Evolutionary conservation across 2,888 invertebrate genomes (phyloP).

Genomic region (Epinotia brunnichana): DNA sequence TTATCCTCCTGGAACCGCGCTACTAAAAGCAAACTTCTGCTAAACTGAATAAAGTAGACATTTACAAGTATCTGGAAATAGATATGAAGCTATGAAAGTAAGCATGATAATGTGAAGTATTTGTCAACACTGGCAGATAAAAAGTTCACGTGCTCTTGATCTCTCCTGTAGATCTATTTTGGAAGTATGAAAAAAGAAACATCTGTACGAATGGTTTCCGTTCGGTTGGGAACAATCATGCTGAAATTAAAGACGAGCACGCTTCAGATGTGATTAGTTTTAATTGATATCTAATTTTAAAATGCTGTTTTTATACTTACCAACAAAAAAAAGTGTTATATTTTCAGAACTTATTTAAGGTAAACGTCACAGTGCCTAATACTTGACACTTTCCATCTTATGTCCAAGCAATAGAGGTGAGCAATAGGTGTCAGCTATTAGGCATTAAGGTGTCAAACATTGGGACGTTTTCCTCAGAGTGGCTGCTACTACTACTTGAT

Average conservation of each 20-base stretch:
- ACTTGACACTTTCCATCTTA: too few relatives aligned
- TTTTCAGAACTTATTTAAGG: background rate
- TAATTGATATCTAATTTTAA: conserved; percentile 32
- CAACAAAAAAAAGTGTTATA: background rate
- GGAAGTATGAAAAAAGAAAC: conserved; percentile 54
- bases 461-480: too few relatives aligned
- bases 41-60: background rate
- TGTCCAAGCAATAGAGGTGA: too few relatives aligned
- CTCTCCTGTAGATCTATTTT: conserved; percentile 56
- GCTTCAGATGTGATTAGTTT: conserved; percentile 51
- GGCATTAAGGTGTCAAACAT: too few relatives aligned
- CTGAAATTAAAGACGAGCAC: conserved; percentile 54
- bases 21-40: background rate
- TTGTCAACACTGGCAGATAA: conserved; percentile 62
- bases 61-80: background rate
- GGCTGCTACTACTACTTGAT: too few relatives aligned
- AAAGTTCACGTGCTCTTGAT: conserved; percentile 53
- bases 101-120: conserved; percentile 50
- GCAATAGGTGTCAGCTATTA: too few relatives aligned
- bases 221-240: conserved; percentile 60
- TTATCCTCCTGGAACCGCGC: background rate
- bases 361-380: too few relatives aligned
- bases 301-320: background rate
- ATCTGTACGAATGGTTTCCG: conserved; percentile 65
- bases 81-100: conserved; percentile 1